Conservation (phyloP, 2,888 invertebrate genomes). For the Plagodis dolabraria region DNA sequence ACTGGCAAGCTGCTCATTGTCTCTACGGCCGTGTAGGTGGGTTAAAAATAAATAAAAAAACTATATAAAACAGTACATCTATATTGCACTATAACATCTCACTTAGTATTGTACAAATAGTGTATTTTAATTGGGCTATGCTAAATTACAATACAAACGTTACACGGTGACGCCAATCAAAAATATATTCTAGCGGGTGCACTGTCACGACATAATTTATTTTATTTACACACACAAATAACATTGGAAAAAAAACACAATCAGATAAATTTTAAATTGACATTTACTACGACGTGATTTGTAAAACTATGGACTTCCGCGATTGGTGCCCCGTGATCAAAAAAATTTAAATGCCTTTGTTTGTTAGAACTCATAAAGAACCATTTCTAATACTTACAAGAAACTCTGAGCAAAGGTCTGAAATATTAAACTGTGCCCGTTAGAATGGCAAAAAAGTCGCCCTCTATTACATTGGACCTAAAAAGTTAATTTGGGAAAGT, state of each 20-base stretch:
- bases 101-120: constrained; percentile 79
- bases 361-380: too few species aligned
- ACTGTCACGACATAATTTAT: constrained; percentile 36
- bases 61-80: constrained; percentile 77
- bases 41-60: constrained; percentile 48
- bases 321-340: constrained; percentile 14
- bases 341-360: background rate
- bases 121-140: constrained; percentile 55
- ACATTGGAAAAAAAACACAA: constrained; percentile 22
- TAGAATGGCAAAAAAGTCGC: too few species aligned
- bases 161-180: constrained; percentile 59
- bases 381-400: too few species aligned
- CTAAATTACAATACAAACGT: constrained; percentile 55
- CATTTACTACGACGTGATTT: constrained; percentile 7
- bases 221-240: constrained; percentile 43
- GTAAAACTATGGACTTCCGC: constrained; percentile 19
- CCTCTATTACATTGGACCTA: too few species aligned
- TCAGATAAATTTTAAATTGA: constrained; percentile 25
- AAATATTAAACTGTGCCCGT: too few species aligned
- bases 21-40: background rate
- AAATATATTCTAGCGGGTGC: constrained; percentile 57
- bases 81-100: constrained; percentile 85
- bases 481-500: too few species aligned
- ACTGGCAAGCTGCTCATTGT: too few species aligned
- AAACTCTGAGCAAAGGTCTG: too few species aligned